Evolutionary conservation across 2,888 invertebrate species (phyloP), one percentile per base, ranked within the genome.

Genomic region (Endomychus coccineus): DNA sequence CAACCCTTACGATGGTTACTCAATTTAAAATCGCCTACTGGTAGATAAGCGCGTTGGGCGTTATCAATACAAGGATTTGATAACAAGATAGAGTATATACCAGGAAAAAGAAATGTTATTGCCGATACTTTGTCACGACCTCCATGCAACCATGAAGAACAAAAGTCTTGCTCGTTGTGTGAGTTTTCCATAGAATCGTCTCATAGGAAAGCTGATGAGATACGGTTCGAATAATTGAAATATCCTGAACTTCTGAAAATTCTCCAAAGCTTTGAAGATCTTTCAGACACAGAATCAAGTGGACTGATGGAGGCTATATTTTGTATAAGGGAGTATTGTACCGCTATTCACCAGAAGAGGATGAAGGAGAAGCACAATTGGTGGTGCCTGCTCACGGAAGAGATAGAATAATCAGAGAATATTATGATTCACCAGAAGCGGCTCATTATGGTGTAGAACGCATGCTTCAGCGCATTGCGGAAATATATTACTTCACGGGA

Each of bases 1-100:
- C n/a, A n/a, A n/a, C n/a, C n/a, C n/a, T n/a, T n/a, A n/a, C 61
- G 63, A 54, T 69, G 63, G 60, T 40, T 69, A 5, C 43, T 63
- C 41, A 45, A 51, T 0, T 21, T 66, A 3, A 64, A 65, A 40
- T 52, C 65, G 5, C 60, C 62, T 0, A 51, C 55, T 10, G 65
- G 66, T 7, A 40, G 68, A 21, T 42, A 71, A 0, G 61, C 59
- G 1, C 42, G 69, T 22, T 71, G 69, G 70, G 61, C 62, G 0
- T 25, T 70, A 6, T 39, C 48, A 6, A 36, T 71, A 1, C 61
- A 66, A 42, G 42, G 51, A 2, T 67, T 54, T 38, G 52, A 66
- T 16, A 40, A 67, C 3, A 43, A 51, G 1, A 52, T 67, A 3
- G 42, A 51, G 6, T 65, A 69, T 36, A 50, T 55, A 3, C 61